Evolutionary conservation across 2,113 vertebrate genomes (phyloP).

Genomic region (Guaruba guarouba): DNA sequence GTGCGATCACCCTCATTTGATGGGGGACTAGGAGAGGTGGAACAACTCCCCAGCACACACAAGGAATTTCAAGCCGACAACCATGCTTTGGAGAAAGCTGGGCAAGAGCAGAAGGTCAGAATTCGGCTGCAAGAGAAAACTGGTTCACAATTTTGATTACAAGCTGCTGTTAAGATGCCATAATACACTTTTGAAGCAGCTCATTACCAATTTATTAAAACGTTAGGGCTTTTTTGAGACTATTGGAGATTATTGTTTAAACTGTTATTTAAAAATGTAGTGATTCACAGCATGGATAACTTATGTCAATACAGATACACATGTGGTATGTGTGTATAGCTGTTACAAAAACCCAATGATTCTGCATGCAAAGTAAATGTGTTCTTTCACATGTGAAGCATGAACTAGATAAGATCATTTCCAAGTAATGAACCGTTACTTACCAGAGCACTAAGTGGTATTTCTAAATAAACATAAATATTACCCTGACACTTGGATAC

Average conservation of each 20-base stretch:
- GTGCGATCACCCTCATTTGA: fast-evolving
- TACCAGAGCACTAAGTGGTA: neutral
- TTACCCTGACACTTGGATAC: neutral
- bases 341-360: neutral
- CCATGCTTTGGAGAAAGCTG: neutral
- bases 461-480: neutral
- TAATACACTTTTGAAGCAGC: neutral
- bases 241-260: neutral
- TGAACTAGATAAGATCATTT: neutral
- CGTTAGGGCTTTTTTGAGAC: neutral
- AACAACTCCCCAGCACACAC: neutral
- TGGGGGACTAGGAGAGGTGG: neutral
- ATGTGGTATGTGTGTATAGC: neutral
- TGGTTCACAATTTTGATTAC: neutral
- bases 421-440: neutral
- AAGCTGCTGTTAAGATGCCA: neutral
- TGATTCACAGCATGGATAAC: slow-evolving; percentile 13
- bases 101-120: neutral
- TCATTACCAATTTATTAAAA: slow-evolving; percentile 29
- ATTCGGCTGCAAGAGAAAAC: neutral
- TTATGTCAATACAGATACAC: neutral
- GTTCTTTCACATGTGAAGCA: neutral
- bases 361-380: neutral
- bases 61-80: neutral
- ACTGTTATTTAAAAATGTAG: neutral